Base-by-base conservation (phyloP, 2,113 vertebrate genomes). In the Noctilio leporinus region DNA sequence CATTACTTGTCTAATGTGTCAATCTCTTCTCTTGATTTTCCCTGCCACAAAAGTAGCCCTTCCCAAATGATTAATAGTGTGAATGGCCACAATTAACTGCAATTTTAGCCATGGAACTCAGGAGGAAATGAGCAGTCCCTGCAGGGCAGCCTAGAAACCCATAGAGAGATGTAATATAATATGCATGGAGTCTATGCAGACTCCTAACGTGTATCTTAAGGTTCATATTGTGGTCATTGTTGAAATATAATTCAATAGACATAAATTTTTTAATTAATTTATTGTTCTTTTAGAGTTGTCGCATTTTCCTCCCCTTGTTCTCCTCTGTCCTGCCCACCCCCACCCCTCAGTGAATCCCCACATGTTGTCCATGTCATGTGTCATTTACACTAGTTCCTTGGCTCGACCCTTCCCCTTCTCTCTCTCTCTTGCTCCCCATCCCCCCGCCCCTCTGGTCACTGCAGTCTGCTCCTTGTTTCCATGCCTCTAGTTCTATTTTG, bases 21-120 rank as follows among this genome's bases (percentile, higher is more conserved):
- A 77, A 96, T 96, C 90, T 92, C 85, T 90, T 96, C 72, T 78
- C 85, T 88, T 82, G 96, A 96, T 95, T 95, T 82, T 96, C 75
- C 57, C 76, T 45, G 85, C 90, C 49, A 59, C 40, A 92, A 86
- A 96, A 94, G 95, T 78, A 92, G 94, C 72, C 94, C 91, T 95
- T 90, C 72, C 88, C 92, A 64, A 96, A 75, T 96, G 96, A 95
- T 96, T 95, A 95, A 97, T 95, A 64, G 95, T 88, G 89, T 95
- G 92, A 95, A 95, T 93, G 94, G 95, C 95, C 94, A 92, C 94
- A 95, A 91, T 95, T 93, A 97, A 92, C 94, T 35, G 30, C 95
- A 92, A 96, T 55, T 91, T 91, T 90, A 91, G 35, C 94, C 91
- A 84, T 35, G 88, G 82, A 95, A 64, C 88, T 91, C 53, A 20